Evolutionary conservation across 2,888 invertebrate genomes (phyloP).

Genomic region (Conistra vaccinii): DNA sequence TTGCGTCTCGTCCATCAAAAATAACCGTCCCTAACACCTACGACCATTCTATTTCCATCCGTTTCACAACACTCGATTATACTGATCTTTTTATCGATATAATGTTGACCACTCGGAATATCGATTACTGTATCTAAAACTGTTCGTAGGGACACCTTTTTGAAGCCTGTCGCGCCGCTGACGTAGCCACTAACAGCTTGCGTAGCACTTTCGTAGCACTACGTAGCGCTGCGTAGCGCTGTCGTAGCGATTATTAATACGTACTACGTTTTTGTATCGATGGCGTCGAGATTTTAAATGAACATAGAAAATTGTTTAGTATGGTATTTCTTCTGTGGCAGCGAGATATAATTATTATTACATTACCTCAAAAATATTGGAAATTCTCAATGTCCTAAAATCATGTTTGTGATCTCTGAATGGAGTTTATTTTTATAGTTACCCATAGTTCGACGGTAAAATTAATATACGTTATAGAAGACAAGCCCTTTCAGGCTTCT

Average conservation of each 20-base stretch:
- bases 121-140: slow-evolving; percentile 46
- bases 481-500: background rate
- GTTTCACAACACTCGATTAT: slow-evolving; percentile 25
- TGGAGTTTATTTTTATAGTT: background rate
- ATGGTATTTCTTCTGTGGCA: background rate
- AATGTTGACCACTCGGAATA: slow-evolving; percentile 48
- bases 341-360: background rate
- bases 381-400: background rate
- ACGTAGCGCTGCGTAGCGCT: slow-evolving; percentile 56
- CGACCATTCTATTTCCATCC: slow-evolving; percentile 9
- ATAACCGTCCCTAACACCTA: background rate
- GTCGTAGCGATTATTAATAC: slow-evolving; percentile 47
- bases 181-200: slow-evolving; percentile 45
- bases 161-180: slow-evolving; percentile 48
- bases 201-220: slow-evolving; percentile 58
- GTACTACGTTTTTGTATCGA: slow-evolving; percentile 23
- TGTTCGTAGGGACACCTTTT: slow-evolving; percentile 42
- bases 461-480: too few species aligned
- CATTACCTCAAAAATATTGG: slow-evolving; percentile 8
- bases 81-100: slow-evolving; percentile 34
- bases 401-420: background rate
- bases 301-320: slow-evolving; percentile 18
- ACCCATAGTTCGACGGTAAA: background rate
- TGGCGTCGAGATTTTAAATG: slow-evolving; percentile 5
- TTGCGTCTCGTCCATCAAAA: background rate